phyloP scores from a whole-genome alignment of 2,888 invertebrate genomes.

The Agrotis segetum region DNA sequence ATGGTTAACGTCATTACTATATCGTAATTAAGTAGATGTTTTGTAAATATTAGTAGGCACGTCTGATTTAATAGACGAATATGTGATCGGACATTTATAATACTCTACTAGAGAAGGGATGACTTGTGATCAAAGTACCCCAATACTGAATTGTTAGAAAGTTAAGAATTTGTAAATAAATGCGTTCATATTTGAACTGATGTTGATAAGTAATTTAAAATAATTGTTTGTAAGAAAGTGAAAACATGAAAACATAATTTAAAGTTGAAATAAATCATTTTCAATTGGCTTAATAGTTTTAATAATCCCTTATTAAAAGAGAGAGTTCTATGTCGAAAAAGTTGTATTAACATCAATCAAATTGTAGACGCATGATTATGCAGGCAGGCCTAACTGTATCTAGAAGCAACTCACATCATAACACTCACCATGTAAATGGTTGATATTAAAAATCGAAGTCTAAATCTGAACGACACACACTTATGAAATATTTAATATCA shows the following conservation, averaged over 20 bases:
- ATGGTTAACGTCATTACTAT: conserved; percentile 86
- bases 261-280: conserved; percentile 87
- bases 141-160: conserved; percentile 64
- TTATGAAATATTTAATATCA: too few species aligned
- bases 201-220: conserved; percentile 77
- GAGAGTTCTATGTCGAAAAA: neutral
- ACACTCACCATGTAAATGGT: neutral
- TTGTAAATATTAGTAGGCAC: conserved; percentile 63
- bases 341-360: too few species aligned
- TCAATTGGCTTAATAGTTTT: conserved; percentile 67
- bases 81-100: conserved; percentile 65
- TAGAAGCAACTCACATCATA: neutral
- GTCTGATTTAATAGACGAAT: conserved; percentile 62
- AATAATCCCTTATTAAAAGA: conserved; percentile 2
- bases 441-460: too few species aligned
- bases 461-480: too few species aligned
- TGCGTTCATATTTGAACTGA: conserved; percentile 82
- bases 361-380: too few species aligned
- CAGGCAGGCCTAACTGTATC: too few species aligned
- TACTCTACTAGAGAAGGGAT: conserved; percentile 46
- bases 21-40: conserved; percentile 82
- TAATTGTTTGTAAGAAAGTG: conserved; percentile 81
- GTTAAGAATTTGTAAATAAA: conserved; percentile 76
- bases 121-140: conserved; percentile 49
- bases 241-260: conserved; percentile 83